Evolutionary conservation across 2,888 invertebrate species (phyloP).

Genomic region (Andrena trimmerana): DNA sequence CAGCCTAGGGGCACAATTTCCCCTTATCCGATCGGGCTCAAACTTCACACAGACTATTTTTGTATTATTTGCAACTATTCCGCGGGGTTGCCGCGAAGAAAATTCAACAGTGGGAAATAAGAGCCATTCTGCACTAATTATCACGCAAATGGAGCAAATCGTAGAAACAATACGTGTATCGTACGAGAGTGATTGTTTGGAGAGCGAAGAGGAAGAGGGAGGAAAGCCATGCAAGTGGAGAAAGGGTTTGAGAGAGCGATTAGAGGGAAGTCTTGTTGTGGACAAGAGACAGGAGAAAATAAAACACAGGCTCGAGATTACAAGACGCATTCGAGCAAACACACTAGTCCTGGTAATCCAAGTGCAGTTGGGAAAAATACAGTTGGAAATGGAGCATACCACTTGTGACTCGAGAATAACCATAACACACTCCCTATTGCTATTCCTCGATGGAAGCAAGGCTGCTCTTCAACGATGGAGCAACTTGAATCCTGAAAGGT

Average conservation of each 20-base stretch:
- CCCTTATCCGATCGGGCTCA: too few relatives aligned
- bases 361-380: slow-evolving; percentile 56
- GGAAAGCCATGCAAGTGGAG: neutral
- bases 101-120: too few relatives aligned
- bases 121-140: neutral
- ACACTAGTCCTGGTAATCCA: slow-evolving; percentile 43
- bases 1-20: too few relatives aligned
- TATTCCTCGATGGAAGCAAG: neutral
- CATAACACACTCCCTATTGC: slow-evolving; percentile 18
- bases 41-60: too few relatives aligned
- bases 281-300: slow-evolving; percentile 44
- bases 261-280: slow-evolving; percentile 47
- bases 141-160: slow-evolving; percentile 26
- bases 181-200: slow-evolving; percentile 18
- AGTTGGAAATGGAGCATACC: slow-evolving; percentile 35
- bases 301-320: slow-evolving; percentile 46
- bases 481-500: neutral
- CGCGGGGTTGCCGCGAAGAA: too few relatives aligned
- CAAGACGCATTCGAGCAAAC: slow-evolving; percentile 45
- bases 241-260: slow-evolving; percentile 41
- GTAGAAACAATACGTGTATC: slow-evolving; percentile 8
- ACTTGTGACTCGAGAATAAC: slow-evolving; percentile 37
- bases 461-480: neutral
- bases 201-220: neutral
- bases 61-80: too few relatives aligned